Evolutionary conservation across 2,888 invertebrate genomes (phyloP).

Genomic region (Mantis religiosa): DNA sequence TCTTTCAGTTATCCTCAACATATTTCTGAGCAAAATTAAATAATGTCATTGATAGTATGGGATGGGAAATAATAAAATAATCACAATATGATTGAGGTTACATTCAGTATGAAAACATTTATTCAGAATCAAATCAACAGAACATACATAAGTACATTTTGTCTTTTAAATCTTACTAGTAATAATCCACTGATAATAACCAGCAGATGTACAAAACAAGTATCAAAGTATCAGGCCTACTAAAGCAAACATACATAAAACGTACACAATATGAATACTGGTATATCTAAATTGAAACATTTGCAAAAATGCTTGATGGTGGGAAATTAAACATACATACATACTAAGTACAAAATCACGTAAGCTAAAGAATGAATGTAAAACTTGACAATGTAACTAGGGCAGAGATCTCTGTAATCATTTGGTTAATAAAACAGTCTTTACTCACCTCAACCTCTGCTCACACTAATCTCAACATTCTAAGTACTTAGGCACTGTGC

Average conservation of each 20-base stretch:
- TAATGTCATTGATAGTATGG: too few relatives aligned
- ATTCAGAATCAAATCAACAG: background rate
- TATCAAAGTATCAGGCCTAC: background rate
- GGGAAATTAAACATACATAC: background rate
- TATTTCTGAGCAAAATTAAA: too few relatives aligned
- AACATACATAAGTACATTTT: background rate
- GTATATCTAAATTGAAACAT: background rate
- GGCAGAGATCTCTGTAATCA: too few relatives aligned
- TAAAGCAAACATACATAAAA: background rate
- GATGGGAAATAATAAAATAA: too few relatives aligned
- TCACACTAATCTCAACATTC: background rate
- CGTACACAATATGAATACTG: background rate
- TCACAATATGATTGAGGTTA: too few relatives aligned
- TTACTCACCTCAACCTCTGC: too few relatives aligned
- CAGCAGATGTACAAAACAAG: background rate
- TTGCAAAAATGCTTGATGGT: background rate
- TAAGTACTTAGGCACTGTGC: background rate
- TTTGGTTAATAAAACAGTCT: too few relatives aligned
- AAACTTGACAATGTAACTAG: too few relatives aligned
- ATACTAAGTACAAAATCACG: too few relatives aligned
- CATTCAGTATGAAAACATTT: background rate
- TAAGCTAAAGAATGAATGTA: too few relatives aligned
- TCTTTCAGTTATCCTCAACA: too few relatives aligned
- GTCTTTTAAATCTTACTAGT: background rate
- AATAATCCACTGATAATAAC: background rate